Conservation (phyloP, 2,888 invertebrate genomes). For the Schizotus pectinicornis region DNA sequence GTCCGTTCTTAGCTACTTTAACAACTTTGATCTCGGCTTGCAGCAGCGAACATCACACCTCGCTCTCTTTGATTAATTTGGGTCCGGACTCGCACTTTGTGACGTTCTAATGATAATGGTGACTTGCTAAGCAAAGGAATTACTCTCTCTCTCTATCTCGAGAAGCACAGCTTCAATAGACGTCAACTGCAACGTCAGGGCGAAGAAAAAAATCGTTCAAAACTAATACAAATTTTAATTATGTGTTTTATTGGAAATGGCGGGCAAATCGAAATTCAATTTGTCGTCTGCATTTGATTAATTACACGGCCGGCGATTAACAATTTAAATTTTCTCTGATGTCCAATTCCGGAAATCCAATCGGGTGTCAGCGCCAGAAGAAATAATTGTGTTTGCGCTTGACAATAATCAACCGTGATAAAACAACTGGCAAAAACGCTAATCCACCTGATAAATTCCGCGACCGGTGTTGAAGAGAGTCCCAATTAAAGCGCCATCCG, state of each 20-base stretch:
- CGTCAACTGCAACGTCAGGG: background rate
- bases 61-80: slow-evolving; percentile 25
- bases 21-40: slow-evolving; percentile 25
- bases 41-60: slow-evolving; percentile 22
- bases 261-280: slow-evolving; percentile 22
- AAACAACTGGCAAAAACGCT: too few relatives aligned
- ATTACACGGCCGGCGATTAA: slow-evolving; percentile 28
- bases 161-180: background rate
- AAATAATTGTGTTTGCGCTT: slow-evolving; percentile 26
- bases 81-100: slow-evolving; percentile 9
- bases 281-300: slow-evolving; percentile 26
- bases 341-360: slow-evolving; percentile 24
- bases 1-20: slow-evolving; percentile 20
- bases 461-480: too few relatives aligned
- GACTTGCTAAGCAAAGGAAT: background rate
- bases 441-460: too few relatives aligned
- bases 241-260: slow-evolving; percentile 3
- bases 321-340: slow-evolving; percentile 28
- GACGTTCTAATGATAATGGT: slow-evolving; percentile 7
- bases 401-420: slow-evolving; percentile 17
- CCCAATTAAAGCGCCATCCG: too few relatives aligned
- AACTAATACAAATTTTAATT: slow-evolving; percentile 13
- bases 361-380: slow-evolving; percentile 27
- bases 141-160: too few relatives aligned
- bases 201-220: slow-evolving; percentile 1